Evolutionary conservation across 2,113 vertebrate species (phyloP).

Genomic region (Arenaria interpres): DNA sequence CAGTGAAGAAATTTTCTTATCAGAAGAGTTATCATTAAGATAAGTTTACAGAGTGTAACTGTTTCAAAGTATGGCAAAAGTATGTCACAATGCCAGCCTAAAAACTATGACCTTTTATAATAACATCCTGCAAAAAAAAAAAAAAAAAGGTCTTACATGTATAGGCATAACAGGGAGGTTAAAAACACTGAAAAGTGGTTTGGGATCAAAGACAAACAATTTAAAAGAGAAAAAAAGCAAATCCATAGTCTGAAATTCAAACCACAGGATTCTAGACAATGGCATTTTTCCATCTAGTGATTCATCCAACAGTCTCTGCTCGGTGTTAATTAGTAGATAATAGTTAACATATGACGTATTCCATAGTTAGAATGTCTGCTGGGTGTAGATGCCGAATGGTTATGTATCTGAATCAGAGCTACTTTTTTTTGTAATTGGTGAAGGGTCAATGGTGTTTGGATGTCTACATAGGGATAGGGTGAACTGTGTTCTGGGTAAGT

Average conservation of each 20-base stretch:
- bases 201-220: neutral
- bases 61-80: neutral
- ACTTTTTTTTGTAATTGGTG: neutral
- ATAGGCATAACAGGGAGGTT: neutral
- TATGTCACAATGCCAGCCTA: neutral
- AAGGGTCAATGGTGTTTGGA: neutral
- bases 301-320: neutral
- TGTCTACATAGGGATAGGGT: neutral
- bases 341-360: neutral
- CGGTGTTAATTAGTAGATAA: neutral
- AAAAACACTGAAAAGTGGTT: neutral
- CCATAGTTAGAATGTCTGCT: neutral
- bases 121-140: neutral
- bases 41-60: neutral
- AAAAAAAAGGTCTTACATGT: neutral
- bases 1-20: neutral
- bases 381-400: neutral
- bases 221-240: neutral
- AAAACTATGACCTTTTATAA: neutral
- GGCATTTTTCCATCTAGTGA: neutral
- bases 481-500: neutral
- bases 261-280: neutral
- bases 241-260: neutral
- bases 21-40: neutral
- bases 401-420: neutral